A percentile compares a stretch with the other conserved stretches of the same genome.
Conservation (phyloP, 2,888 invertebrate species). For the Alloscopus bannaensis region DNA sequence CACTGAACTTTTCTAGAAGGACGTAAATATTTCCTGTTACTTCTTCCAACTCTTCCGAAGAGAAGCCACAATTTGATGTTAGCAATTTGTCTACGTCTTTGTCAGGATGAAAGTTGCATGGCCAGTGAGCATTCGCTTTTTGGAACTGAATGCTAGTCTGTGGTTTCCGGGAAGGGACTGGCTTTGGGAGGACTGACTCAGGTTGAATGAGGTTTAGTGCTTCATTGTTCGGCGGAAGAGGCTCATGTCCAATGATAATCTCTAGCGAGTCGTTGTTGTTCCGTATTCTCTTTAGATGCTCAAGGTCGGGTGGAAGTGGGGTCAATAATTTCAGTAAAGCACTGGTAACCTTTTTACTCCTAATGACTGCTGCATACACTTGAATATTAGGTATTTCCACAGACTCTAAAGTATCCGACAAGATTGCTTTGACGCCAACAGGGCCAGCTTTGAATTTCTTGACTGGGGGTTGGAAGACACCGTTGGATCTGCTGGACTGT, state of each 20-base stretch:
- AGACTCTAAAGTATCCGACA: neutral
- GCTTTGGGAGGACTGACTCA: slow-evolving; percentile 35
- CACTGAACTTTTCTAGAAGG: slow-evolving; percentile 77
- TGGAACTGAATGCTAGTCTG: slow-evolving; percentile 82
- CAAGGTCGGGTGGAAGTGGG: slow-evolving; percentile 61
- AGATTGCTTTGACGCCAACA: slow-evolving; percentile 4
- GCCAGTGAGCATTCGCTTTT: slow-evolving; percentile 82
- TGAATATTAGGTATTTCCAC: slow-evolving; percentile 53
- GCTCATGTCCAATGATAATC: slow-evolving; percentile 54
- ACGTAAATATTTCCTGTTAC: slow-evolving; percentile 81
- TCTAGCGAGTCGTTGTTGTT: slow-evolving; percentile 56
- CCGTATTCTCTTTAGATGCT: slow-evolving; percentile 70
- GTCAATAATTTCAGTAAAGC: slow-evolving; percentile 59
- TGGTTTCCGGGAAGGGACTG: slow-evolving; percentile 81
- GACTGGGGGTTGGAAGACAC: slow-evolving; percentile 1
- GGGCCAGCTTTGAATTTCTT: slow-evolving; percentile 17
- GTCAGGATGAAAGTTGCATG: slow-evolving; percentile 89
- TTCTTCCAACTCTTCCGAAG: slow-evolving; percentile 76
- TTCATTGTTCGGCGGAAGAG: slow-evolving; percentile 1
- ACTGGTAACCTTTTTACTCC: slow-evolving; percentile 66
- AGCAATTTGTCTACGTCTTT: slow-evolving; percentile 83
- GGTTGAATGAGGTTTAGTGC: slow-evolving; percentile 22
- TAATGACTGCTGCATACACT: slow-evolving; percentile 58
- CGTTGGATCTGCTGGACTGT: no score
- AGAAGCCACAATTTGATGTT: slow-evolving; percentile 80